Base-by-base conservation (phyloP, 2,797 vertebrate species). In the Coreius guichenoti region DNA sequence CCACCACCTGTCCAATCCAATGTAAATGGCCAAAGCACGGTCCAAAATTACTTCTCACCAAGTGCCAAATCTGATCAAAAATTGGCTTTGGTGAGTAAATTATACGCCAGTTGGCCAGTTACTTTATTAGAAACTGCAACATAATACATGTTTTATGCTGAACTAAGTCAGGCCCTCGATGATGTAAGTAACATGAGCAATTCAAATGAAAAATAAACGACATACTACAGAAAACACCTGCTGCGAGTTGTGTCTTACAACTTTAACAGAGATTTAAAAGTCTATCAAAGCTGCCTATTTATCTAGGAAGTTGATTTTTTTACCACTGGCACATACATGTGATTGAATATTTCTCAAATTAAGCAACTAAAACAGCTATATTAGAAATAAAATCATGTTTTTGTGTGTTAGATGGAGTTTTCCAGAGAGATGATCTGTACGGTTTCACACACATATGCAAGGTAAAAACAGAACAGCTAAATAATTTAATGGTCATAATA, bases 141-240 rank as follows among this genome's bases (percentile, higher is more conserved):
- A 56, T 21, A 76, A 76, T 23, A 56, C 31, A 8, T 8, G 54
- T 29, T 56, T 77, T 45, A 77, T 36, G 51, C 6, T 39, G 31
- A 39, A 39, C 14, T 58, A 14, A n/a, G 12, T n/a, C 26, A 78
- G 16, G 43, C 31, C 23, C 6, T n/a, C 19, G 19, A 23, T 77
- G 33, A 77, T 39, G 75, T 58, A 47, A 65, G 58, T 65, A 80
- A 80, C 26, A 80, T 23, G 39, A 45, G n/a, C 11, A 80, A 51
- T 31, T 70, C 17, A 31, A 67, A 19, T 4, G 9, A 69, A 43
- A 43, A 70, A 70, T 43, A 43, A n/a, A 58, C 5, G 14, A 51
- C 12, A 77, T n/a, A 11, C 4, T 58, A 77, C 33, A 77, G 31
- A 77, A 76, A 56, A 76, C 49, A 36, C 49, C 49, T 36, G 19